A percentile compares a stretch with the other conserved stretches of the same genome.
Evolutionary conservation across 1,140 invertebrate species (phyloP).

Genomic region (Aphaenogaster floridana): DNA sequence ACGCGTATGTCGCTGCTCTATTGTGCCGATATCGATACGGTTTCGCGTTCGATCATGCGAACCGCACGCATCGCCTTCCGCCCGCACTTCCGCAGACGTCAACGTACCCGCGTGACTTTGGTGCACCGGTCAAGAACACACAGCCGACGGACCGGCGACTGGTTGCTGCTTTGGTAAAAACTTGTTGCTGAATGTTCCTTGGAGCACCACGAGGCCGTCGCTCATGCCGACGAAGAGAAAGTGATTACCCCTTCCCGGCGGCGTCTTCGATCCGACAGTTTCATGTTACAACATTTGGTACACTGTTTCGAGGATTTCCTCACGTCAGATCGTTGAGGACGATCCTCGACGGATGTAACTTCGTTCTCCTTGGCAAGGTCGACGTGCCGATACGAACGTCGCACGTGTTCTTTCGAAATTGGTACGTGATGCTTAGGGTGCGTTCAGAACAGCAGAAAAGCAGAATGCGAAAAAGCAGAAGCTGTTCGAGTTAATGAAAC

Average conservation of each 20-base stretch:
- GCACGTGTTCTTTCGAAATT: neutral
- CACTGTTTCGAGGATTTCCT: constrained; percentile 37
- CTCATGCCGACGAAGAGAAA: constrained; percentile 80
- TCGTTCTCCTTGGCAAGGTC: constrained; percentile 36
- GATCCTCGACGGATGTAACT: neutral
- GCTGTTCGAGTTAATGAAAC: too few relatives aligned
- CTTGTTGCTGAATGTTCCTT: constrained; percentile 80
- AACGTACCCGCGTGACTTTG: constrained; percentile 51
- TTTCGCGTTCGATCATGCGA: neutral
- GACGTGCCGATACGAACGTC: neutral
- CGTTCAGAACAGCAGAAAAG: too few relatives aligned
- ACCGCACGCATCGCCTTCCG: neutral
- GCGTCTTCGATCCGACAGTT: constrained; percentile 44
- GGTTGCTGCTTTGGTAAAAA: constrained; percentile 84
- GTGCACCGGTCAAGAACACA: constrained; percentile 1
- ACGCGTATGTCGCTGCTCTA: neutral
- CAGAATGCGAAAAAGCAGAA: too few relatives aligned
- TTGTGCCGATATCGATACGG: neutral
- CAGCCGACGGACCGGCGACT: neutral
- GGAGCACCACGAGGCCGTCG: constrained; percentile 69
- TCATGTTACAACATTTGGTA: constrained; percentile 78
- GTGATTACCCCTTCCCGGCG: constrained; percentile 75
- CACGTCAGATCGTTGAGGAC: neutral
- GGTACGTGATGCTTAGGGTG: too few relatives aligned
- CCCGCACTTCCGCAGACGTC: neutral